Evolutionary conservation across 2,888 invertebrate genomes (phyloP).

Genomic region (Idaea aversata): DNA sequence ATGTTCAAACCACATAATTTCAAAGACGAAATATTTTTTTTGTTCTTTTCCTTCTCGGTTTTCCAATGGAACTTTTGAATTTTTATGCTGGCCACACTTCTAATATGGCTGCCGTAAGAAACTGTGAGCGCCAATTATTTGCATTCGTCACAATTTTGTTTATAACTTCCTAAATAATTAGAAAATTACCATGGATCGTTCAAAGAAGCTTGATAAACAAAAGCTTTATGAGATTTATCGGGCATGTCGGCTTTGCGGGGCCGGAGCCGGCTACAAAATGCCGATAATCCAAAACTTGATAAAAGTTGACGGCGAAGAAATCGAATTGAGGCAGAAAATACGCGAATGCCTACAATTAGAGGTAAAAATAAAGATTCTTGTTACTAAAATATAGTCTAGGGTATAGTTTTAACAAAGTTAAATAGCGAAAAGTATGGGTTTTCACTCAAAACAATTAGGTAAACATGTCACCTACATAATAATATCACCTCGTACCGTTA

Average conservation of each 20-base stretch:
- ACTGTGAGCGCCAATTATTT: conserved; percentile 11
- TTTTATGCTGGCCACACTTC: background rate
- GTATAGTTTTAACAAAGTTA: too few relatives aligned
- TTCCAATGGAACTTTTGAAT: too few relatives aligned
- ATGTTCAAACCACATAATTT: too few relatives aligned
- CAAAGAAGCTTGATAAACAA: conserved; percentile 50
- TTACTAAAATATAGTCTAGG: conserved; percentile 8
- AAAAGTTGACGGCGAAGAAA: conserved; percentile 47
- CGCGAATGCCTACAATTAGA: conserved; percentile 71
- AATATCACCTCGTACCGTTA: too few relatives aligned
- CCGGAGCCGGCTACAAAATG: conserved; percentile 76
- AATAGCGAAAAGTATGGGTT: too few relatives aligned
- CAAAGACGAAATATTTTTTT: too few relatives aligned
- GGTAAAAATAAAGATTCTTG: conserved; percentile 44
- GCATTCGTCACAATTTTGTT: conserved; percentile 12
- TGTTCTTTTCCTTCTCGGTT: too few relatives aligned
- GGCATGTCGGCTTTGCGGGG: conserved; percentile 73
- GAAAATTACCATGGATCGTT: conserved; percentile 50
- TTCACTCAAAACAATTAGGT: too few relatives aligned
- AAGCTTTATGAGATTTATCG: conserved; percentile 70
- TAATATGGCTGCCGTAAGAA: conserved; percentile 2
- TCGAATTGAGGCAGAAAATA: conserved; percentile 67
- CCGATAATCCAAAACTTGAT: conserved; percentile 70
- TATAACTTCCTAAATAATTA: conserved; percentile 15
- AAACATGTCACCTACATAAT: too few relatives aligned